Percentiles rank a stretch among this genome's conserved stretches.
Conservation (phyloP, 2,797 vertebrate species). For the Fratercula arctica region DNA sequence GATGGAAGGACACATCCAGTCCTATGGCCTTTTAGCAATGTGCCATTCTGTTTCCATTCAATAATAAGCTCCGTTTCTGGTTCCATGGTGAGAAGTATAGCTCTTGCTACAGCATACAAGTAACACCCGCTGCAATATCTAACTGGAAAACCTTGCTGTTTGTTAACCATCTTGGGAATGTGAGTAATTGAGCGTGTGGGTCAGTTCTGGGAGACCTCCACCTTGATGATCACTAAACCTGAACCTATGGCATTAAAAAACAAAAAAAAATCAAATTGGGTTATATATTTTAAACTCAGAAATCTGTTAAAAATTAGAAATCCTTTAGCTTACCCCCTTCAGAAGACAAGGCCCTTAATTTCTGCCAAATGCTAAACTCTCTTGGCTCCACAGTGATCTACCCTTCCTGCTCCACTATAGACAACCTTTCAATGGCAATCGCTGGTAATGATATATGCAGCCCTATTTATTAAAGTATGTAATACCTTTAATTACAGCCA, state of each 20-base stretch:
- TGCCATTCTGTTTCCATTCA: background rate
- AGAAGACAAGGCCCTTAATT: background rate
- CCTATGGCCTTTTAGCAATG: background rate
- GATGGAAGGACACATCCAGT: background rate
- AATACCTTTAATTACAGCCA: slow-evolving; percentile 21
- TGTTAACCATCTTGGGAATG: background rate
- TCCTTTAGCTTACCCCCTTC: background rate
- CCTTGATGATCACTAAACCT: background rate
- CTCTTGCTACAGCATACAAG: background rate
- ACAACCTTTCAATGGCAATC: background rate
- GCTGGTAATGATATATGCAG: background rate
- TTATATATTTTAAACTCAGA: background rate
- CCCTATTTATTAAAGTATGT: background rate
- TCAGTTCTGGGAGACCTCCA: background rate
- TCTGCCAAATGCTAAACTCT: background rate
- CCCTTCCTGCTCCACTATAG: background rate
- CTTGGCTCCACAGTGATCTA: background rate
- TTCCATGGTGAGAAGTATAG: background rate
- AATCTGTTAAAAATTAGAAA: background rate
- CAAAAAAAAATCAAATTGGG: background rate
- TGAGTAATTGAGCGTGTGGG: background rate
- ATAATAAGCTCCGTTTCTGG: background rate
- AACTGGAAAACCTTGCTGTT: background rate
- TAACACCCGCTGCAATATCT: background rate
- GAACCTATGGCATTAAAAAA: background rate